Percentiles rank a stretch among this genome's conserved stretches.
Conservation (phyloP, 2,113 vertebrate species). For the Odontesthes bonariensis region DNA sequence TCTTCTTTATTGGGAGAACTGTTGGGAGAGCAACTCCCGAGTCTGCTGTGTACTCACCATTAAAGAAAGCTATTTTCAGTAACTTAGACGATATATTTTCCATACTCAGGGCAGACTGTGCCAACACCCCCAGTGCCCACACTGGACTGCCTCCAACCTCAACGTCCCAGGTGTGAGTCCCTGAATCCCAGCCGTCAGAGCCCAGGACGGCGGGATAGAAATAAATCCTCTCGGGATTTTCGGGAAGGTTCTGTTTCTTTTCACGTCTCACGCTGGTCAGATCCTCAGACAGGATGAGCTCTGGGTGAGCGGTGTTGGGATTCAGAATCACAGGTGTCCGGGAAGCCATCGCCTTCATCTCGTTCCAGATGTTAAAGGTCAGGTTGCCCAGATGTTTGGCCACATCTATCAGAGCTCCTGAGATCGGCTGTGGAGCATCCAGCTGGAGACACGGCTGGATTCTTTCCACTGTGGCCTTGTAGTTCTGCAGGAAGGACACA, state of each 20-base stretch:
- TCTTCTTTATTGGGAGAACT: slow-evolving; percentile 15
- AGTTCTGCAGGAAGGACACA: slow-evolving; percentile 24
- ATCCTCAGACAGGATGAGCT: slow-evolving; percentile 23
- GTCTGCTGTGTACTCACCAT: slow-evolving; percentile 5
- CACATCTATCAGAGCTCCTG: slow-evolving; percentile 23
- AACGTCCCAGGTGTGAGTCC: slow-evolving; percentile 36
- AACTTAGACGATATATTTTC: neutral
- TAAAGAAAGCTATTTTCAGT: slow-evolving; percentile 11
- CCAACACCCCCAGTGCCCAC: slow-evolving; percentile 16
- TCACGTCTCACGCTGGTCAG: slow-evolving; percentile 14
- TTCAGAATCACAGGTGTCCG: slow-evolving; percentile 24
- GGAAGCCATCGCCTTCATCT: slow-evolving; percentile 32
- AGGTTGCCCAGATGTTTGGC: slow-evolving; percentile 40
- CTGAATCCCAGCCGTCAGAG: slow-evolving; percentile 42
- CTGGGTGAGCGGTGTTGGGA: slow-evolving; percentile 25
- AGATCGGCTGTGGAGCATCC: neutral
- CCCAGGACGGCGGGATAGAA: neutral
- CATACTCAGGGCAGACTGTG: neutral
- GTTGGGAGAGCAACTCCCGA: neutral
- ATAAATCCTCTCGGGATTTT: slow-evolving; percentile 26
- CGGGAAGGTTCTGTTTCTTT: neutral
- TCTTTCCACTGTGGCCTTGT: slow-evolving; percentile 21
- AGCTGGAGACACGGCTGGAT: slow-evolving; percentile 7
- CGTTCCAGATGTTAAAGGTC: slow-evolving; percentile 40
- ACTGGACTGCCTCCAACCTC: slow-evolving; percentile 13